Evolutionary conservation across 2,888 invertebrate species (phyloP), one percentile per base, ranked within the genome.

Genomic region (Drosophila subsilvestris): DNA sequence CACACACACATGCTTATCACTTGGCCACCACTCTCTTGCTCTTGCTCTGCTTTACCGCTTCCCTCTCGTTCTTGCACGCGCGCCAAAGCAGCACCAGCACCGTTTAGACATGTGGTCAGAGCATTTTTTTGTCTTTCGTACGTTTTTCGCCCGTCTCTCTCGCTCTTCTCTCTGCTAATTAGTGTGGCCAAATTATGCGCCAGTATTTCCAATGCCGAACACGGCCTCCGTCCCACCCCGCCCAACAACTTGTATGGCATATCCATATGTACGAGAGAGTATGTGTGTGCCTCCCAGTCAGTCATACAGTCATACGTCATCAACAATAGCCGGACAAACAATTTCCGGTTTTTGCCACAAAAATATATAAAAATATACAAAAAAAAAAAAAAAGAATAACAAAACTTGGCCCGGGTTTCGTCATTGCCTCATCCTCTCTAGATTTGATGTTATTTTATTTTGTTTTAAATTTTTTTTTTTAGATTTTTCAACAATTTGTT

Each of bases 101-200:
- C 66, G 55, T 79, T 82, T 77, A 82, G 75, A 76, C 76, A 87
- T 85, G 82, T 82, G 85, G 85, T 84, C 81, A 78, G 70, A 76
- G 72, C 70, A 57, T 32, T 58, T 50, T 50, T 42, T 42, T 59
- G 48, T 18, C 59, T n/a, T 32, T 48, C 27, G 18, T 61, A 54
- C 8, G 14, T 53, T 47, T 44, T 72, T 43, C 58, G 63, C 22
- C 63, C 71, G 12, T 60, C 73, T 53, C 69, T 79, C 57, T 49
- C 54, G 48, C 20, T 17, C 44, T 67, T 70, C 25, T 45, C 56
- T 56, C 75, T 79, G 76, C 80, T 88, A 83, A 88, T 83, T 79
- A 83, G 88, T 83, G 86, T 82, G 83, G 78, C 86, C 80, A 82
- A 88, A 86, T 88, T 86, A 82, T 83, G 78, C 80, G 78, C 68